A percentile compares a stretch with the other conserved stretches of the same genome.
Evolutionary conservation across 2,888 invertebrate species (phyloP).

Genomic region (Eupithecia vulgata): DNA sequence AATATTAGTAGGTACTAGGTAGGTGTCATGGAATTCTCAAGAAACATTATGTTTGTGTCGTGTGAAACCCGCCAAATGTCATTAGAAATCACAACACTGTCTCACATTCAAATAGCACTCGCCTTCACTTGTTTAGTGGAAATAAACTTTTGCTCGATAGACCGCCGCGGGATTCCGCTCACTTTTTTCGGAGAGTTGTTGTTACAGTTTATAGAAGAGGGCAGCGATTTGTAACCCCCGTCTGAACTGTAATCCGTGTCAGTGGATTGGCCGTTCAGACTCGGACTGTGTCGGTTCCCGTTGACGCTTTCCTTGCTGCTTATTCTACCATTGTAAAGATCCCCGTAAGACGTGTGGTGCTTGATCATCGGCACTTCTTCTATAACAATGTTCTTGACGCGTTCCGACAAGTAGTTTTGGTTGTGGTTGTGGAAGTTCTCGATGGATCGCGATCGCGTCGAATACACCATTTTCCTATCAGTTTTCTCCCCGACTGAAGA

Average conservation of each 20-base stretch:
- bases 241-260: conserved; percentile 82
- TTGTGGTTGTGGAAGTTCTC: conserved; percentile 76
- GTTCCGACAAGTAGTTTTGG: conserved; percentile 61
- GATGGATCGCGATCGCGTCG: conserved; percentile 77
- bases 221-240: conserved; percentile 81
- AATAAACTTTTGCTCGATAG: conserved; percentile 77
- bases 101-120: conserved; percentile 67
- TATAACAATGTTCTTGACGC: conserved; percentile 62
- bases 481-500: conserved; percentile 71
- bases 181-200: conserved; percentile 71
- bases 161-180: conserved; percentile 79
- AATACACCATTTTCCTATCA: conserved; percentile 64
- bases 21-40: not conserved
- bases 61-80: conserved; percentile 32
- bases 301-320: conserved; percentile 76
- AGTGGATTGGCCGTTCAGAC: conserved; percentile 75
- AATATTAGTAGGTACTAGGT: not conserved
- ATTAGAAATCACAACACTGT: conserved; percentile 51
- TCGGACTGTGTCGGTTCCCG: conserved; percentile 73
- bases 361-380: conserved; percentile 69
- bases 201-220: conserved; percentile 78
- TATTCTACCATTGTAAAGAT: conserved; percentile 74
- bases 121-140: conserved; percentile 76
- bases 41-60: not conserved
- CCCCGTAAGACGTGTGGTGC: conserved; percentile 79